These are phyloP conservation scores for Crocidura indochinensis DNA, from an alignment of 2,797 vertebrate species.

Conservation along the genomic window DNA sequence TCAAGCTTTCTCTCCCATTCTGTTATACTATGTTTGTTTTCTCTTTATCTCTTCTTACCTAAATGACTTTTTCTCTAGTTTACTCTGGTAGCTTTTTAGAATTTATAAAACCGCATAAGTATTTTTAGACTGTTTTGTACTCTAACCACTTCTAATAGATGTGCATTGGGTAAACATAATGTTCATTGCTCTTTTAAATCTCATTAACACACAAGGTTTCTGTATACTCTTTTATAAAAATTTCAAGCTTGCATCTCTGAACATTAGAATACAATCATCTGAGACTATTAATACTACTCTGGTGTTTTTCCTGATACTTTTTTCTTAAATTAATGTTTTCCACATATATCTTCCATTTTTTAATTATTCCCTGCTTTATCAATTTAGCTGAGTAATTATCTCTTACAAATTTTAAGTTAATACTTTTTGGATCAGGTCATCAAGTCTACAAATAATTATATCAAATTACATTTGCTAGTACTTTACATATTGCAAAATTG, in stretches of 20 bases:
- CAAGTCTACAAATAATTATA: slow-evolving; percentile 33
- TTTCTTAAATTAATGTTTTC: slow-evolving; percentile 7
- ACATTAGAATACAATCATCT: background rate
- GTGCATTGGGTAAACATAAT: slow-evolving; percentile 18
- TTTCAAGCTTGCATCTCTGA: slow-evolving; percentile 20
- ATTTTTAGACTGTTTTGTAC: background rate
- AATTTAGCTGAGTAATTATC: slow-evolving; percentile 53
- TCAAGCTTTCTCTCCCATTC: background rate
- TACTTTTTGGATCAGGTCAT: slow-evolving; percentile 11
- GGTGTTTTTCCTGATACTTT: background rate
- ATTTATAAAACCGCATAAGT: slow-evolving; percentile 9
- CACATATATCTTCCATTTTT: slow-evolving; percentile 10
- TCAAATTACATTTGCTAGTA: slow-evolving; percentile 37
- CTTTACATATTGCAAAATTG: slow-evolving; percentile 19
- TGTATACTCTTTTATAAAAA: slow-evolving; percentile 24
- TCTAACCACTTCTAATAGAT: slow-evolving; percentile 27
- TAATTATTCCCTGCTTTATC: slow-evolving; percentile 47
- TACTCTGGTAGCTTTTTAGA: background rate
- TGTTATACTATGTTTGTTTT: background rate
- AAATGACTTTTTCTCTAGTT: slow-evolving; percentile 15
- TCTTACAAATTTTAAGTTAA: slow-evolving; percentile 60
- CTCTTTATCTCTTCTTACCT: slow-evolving; percentile 16
- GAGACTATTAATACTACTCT: background rate
- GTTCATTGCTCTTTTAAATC: slow-evolving; percentile 56
- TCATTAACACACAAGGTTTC: slow-evolving; percentile 20